Evolutionary conservation across 2,113 vertebrate genomes (phyloP), one percentile per base, ranked within the genome.

Genomic region (Hyla sarda): DNA sequence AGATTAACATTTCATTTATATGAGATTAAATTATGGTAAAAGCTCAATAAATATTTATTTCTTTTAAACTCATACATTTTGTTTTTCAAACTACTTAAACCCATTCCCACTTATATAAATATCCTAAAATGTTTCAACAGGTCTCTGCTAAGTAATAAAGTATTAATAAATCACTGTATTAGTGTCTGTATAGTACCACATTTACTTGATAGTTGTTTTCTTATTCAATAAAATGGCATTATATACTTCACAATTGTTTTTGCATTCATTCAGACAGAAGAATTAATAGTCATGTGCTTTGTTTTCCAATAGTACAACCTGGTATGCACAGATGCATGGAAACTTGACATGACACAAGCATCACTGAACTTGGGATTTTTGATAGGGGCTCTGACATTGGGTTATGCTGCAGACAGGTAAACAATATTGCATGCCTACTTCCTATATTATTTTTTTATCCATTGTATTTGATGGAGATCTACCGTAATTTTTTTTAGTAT

Each of bases 381-480:
- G 88, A 28, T 93, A 0, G 97, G 98, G 0, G 97, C 96, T 0
- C 96, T 99, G 69, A 90, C 90, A 25, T 92, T 97, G 13, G 97
- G 98, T 88, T 99, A 99, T 23, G 92, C 97, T 83, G 97, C 98
- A 0, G 98, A 99, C 95, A 97, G 96, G 98, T 99, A 90, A 88
- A 81, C 88, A 85, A 45, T 1, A 11, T 60, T 45, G 23, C 30
- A 25, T 73, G 52, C 32, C 30, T 41, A 47, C n/a, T 45, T 16
- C 3, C 23, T 23, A 10, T 19, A 25, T 52, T 52, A 13, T 30
- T 32, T 19, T n/a, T 78, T 79, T 7, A 37, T 10, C 5, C 3
- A 56, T 7, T 17, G 3, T 74, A 7, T 74, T 47, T 47, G 21
- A 28, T 25, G 1, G 5, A 3, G 19, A 21, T 37, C 32, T 65